Base-by-base conservation (phyloP, 2,888 invertebrate genomes). In the Caradrina clavipalpis region DNA sequence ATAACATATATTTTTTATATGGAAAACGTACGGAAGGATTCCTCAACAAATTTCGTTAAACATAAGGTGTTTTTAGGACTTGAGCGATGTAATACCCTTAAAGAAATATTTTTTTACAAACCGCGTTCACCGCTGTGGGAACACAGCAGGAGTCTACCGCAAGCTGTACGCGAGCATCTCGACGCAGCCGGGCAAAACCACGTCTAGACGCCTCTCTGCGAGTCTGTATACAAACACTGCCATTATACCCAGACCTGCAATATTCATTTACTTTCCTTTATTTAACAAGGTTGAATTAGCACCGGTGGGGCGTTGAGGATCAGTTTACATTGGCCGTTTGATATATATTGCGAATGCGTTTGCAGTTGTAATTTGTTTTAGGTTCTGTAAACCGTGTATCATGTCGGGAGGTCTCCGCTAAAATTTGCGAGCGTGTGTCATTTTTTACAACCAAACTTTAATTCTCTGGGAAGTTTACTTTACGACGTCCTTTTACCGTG, bases 101-200 rank as follows among this genome's bases (percentile, higher is more conserved):
- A n/a, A 26, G 45, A 19, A 76, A 42, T 69, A 63, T 82, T 83
- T 39, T 86, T 89, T 87, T 89, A n/a, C 88, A 88, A 88, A 89
- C 88, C 90, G 80, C 86, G 87, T 87, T 90, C 81, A 88, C 85
- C 87, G 86, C 92, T 87, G 92, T 94, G 94, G 92, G 95, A 94
- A 94, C 93, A 70, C 93, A 91, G 93, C 92, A 92, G 93, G 94
- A 88, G 91, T 86, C 87, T 91, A 91, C 93, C 92, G 87, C 93
- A 92, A 87, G 69, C 86, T 80, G 85, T 86, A 87, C 84, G 86
- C 83, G 62, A 86, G 88, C 87, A 88, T 88, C 90, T 89, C 87
- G 82, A 87, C 79, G 89, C 90, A 92, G 81, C 86, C 87, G 90
- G 92, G 92, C 93, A 93, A 93, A 95, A 94, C 93, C 91, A 87